Percentiles rank a stretch among this genome's conserved stretches.
Evolutionary conservation across 2,113 vertebrate genomes (phyloP).

Genomic region (Siphamia tubifer): DNA sequence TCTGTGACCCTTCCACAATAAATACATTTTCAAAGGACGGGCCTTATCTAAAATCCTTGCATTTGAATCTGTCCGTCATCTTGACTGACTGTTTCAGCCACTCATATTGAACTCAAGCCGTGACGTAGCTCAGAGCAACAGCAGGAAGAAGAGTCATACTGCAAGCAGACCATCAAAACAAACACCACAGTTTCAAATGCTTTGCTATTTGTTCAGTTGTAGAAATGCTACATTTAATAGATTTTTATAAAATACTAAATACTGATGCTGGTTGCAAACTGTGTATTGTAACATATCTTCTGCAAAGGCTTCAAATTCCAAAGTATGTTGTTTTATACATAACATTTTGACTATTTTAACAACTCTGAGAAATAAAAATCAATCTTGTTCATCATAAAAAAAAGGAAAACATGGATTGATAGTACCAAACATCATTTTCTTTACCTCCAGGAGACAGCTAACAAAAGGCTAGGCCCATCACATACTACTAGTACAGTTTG

Average conservation of each 20-base stretch:
- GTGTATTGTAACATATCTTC: background rate
- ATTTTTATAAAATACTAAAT: conserved; percentile 26
- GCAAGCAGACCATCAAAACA: too few relatives aligned
- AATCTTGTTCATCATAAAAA: conserved; percentile 85
- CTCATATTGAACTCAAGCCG: too few relatives aligned
- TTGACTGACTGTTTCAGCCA: too few relatives aligned
- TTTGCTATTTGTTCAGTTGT: conserved; percentile 10
- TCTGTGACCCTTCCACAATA: too few relatives aligned
- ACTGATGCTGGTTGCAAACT: background rate
- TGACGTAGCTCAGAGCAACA: too few relatives aligned
- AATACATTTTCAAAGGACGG: too few relatives aligned
- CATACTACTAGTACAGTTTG: conserved; percentile 85
- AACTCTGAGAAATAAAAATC: conserved; percentile 76
- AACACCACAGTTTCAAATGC: conserved; percentile 13
- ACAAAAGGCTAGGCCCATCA: conserved; percentile 82
- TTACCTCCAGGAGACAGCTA: conserved; percentile 87
- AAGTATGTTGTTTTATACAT: conserved; percentile 49
- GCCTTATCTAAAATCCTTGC: too few relatives aligned
- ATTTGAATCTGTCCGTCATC: too few relatives aligned
- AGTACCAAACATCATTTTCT: conserved; percentile 87
- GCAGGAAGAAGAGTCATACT: too few relatives aligned
- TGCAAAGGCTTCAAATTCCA: conserved; percentile 30
- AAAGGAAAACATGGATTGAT: conserved; percentile 81
- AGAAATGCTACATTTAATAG: conserved; percentile 14
- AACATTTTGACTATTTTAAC: conserved; percentile 68